Percentiles rank a stretch among this genome's conserved stretches.
Conservation (phyloP, 2,797 vertebrate genomes). For the Dromococcyx pavoninus region DNA sequence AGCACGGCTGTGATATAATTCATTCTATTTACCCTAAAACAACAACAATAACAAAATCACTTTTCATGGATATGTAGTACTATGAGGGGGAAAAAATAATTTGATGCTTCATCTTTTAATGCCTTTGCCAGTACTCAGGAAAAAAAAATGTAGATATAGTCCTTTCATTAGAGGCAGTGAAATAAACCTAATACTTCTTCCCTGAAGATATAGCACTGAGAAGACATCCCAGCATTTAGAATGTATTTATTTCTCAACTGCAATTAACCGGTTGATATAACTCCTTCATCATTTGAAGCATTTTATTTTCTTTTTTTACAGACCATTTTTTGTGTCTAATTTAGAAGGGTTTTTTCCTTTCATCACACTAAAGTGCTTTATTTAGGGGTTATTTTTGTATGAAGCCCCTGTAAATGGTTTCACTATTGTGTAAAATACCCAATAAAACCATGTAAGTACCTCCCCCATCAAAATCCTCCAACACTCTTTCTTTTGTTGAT, state of each 20-base stretch:
- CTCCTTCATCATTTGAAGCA: neutral
- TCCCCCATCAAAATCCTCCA: neutral
- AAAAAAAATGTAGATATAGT: neutral
- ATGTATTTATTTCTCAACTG: neutral
- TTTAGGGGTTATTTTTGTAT: neutral
- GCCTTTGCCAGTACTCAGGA: neutral
- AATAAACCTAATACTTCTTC: constrained; percentile 2
- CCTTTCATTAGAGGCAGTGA: constrained; percentile 11
- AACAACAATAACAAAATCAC: constrained; percentile 50
- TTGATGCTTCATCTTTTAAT: neutral
- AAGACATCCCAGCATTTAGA: neutral
- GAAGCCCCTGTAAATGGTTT: neutral
- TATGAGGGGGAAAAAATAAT: neutral
- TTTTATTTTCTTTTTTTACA: neutral
- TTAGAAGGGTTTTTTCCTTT: neutral
- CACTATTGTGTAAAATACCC: neutral
- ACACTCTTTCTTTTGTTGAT: neutral
- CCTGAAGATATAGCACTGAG: neutral
- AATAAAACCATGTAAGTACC: neutral
- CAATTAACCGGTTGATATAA: constrained; percentile 22
- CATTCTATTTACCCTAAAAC: constrained; percentile 72
- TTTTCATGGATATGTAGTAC: constrained; percentile 4
- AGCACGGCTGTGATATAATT: constrained; percentile 58
- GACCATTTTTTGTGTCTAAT: neutral
- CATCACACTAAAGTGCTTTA: neutral